These are phyloP conservation scores for sheep (Ovis aries) DNA, from an alignment of 2,113 vertebrate genomes.

Conservation along the genomic window ARS-UI_Ramb_v3.0 NC_056058.1:54755001-54755500, in stretches of 20 bases:
- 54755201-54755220: slow-evolving; percentile 49
- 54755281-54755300: slow-evolving; percentile 59
- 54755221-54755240: slow-evolving; percentile 53
- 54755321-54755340: slow-evolving; percentile 61
- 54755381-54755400: neutral
- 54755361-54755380: slow-evolving; percentile 21
- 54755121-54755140: neutral
- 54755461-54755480: slow-evolving; percentile 29
- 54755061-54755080: neutral
- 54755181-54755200: neutral
- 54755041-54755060: neutral
- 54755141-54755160: neutral
- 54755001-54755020: neutral
- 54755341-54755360: neutral
- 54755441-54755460: neutral
- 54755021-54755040: neutral
- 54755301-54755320: slow-evolving; percentile 64
- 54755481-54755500: slow-evolving; percentile 71
- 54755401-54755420: neutral
- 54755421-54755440: neutral
- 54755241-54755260: neutral
- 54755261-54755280: slow-evolving; percentile 64
- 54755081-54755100: neutral
- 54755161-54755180: neutral
- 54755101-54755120: neutral